Conservation (phyloP, 2,797 vertebrate genomes). For the Tarsius wallacei region DNA sequence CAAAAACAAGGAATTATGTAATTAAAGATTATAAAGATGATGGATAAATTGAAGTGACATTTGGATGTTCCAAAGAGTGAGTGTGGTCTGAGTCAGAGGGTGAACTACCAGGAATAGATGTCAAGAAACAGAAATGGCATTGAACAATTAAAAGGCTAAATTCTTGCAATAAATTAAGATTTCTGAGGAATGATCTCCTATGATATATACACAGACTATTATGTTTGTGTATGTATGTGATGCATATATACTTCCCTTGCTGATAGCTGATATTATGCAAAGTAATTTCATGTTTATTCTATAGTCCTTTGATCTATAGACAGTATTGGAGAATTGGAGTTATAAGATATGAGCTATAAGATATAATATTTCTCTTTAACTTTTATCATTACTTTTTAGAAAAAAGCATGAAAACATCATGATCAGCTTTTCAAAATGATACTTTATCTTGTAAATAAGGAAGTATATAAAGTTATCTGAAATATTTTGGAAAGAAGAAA, state of each 20-base stretch:
- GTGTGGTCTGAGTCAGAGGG: constrained; percentile 40
- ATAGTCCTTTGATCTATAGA: not conserved
- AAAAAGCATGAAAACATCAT: not conserved
- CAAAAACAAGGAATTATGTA: not conserved
- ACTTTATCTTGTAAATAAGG: constrained; percentile 12
- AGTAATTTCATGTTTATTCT: not conserved
- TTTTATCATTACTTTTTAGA: not conserved
- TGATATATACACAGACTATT: not conserved
- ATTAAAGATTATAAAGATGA: not conserved
- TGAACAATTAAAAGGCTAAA: not conserved
- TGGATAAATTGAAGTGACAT: not conserved
- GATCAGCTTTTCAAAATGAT: constrained; percentile 25
- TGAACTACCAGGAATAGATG: not conserved
- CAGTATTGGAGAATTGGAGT: not conserved
- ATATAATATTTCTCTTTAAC: not conserved
- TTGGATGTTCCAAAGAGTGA: constrained; percentile 22
- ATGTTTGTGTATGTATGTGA: not conserved
- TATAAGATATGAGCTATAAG: not conserved
- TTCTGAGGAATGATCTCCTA: not conserved
- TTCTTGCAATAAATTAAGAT: not conserved
- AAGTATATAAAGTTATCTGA: not conserved
- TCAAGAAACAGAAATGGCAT: not conserved
- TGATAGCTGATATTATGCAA: not conserved
- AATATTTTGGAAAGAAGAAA: not conserved
- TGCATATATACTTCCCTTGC: not conserved